Evolutionary conservation across 2,888 invertebrate genomes (phyloP).

Genomic region (Clusia tigrina): DNA sequence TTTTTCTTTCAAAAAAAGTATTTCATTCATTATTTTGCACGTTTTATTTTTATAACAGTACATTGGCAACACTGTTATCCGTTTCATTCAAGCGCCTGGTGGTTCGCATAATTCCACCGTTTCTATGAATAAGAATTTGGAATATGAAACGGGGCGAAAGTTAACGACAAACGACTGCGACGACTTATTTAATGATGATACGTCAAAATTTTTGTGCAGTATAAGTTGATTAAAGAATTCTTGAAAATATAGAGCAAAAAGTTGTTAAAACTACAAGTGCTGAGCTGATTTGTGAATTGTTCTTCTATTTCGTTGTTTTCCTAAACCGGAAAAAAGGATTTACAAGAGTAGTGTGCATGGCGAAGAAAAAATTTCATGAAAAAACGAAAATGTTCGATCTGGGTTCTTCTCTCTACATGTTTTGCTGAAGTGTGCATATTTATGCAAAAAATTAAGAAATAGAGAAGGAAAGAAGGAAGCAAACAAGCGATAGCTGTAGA

Average conservation of each 20-base stretch:
- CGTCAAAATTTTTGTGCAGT: conserved; percentile 49
- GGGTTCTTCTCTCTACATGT: conserved; percentile 40
- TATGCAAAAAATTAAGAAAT: conserved; percentile 37
- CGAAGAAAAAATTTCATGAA: background rate
- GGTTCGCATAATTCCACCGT: background rate
- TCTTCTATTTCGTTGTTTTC: background rate
- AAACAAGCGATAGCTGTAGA: conserved; percentile 16
- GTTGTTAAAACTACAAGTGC: conserved; percentile 18
- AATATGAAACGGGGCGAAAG: conserved; percentile 51
- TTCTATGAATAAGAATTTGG: conserved; percentile 42
- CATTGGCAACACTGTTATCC: conserved; percentile 1
- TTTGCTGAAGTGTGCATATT: conserved; percentile 40
- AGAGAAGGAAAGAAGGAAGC: conserved; percentile 20
- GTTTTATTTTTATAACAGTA: too few species aligned
- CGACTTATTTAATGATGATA: conserved; percentile 52
- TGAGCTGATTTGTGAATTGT: conserved; percentile 14
- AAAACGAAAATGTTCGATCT: conserved; percentile 36
- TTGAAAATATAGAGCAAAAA: conserved; percentile 12
- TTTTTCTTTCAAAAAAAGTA: too few species aligned
- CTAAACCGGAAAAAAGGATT: background rate
- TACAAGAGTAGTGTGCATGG: background rate
- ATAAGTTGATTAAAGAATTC: conserved; percentile 29
- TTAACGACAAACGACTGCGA: conserved; percentile 43
- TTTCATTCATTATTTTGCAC: too few species aligned
- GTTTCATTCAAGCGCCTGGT: background rate